Evolutionary conservation across 23 tunicate genomes (phyloP), one percentile per base, ranked within the genome.

Genomic region (Clavelina lepadiformis): DNA sequence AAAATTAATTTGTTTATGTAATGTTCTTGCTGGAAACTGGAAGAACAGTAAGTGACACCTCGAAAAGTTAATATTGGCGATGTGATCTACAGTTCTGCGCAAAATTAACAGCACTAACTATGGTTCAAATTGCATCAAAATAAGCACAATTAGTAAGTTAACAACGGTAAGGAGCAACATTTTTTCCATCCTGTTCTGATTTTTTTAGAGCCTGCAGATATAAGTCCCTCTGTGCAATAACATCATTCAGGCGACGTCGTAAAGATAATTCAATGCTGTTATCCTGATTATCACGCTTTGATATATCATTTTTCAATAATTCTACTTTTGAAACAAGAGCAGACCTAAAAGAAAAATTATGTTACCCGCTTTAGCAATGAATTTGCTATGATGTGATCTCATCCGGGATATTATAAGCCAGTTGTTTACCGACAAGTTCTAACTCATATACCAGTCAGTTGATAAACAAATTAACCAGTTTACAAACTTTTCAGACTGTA

Each of bases 231-330:
- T 72, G 58, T 13, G 33, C 68, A 27, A 28, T 38, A 1, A 72
- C 68, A n/a, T 72, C 67, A 6, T 4, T 28, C 1, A 72, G 57
- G 24, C 78, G 57, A 4, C 58, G 37, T 28, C 78, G 56, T 21
- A 72, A 49, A 24, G 58, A 38, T 1, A 56, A 15, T 45, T 72
- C 78, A 18, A 72, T 28, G 5, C 59, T 68, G 52, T 59, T 29
- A 6, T 71, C 50, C n/a, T 31, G 8, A 1, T 72, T 25, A 20
- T 28, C 60, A 1, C 35, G 56, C 1, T 15, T 28, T 1, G 67
- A 11, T 3, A 59, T 28, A 11, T 72, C 67, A 19, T 45, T 38
- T 49, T 72, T 72, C 3, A 72, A 29, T 3, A 58, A 38, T 7
- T 72, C 68, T 5, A 72, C 32, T 28, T 31, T 25, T 11, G 57